Conservation (phyloP, 35 echinoderm and acorn worm genomes). For the Hemicentrotus pulcherrimus region DNA sequence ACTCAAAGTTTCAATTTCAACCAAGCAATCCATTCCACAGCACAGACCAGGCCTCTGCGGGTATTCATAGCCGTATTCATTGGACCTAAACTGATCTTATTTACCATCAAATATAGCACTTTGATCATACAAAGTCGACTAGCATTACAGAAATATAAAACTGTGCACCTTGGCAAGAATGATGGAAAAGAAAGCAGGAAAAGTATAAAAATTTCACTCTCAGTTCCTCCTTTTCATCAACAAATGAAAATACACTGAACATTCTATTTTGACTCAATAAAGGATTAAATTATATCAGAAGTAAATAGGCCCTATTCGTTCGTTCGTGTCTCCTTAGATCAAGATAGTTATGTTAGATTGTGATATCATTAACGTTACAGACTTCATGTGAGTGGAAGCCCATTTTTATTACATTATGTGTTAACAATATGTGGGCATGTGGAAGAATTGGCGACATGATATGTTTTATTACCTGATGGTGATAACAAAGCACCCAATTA, state of each 20-base stretch:
- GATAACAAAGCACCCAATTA: no score
- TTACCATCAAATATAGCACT: not conserved
- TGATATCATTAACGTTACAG: no score
- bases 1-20: slow-evolving; percentile 10
- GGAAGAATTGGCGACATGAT: no score
- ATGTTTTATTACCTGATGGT: no score
- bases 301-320: no score
- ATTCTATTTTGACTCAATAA: not conserved
- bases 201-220: not conserved
- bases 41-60: not conserved
- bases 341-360: no score
- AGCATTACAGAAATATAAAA: slow-evolving; percentile 5
- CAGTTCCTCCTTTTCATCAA: not conserved
- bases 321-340: no score
- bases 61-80: not conserved
- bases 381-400: no score
- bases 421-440: no score
- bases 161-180: not conserved
- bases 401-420: no score
- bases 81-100: not conserved
- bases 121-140: not conserved
- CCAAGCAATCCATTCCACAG: not conserved
- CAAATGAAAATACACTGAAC: not conserved
- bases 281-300: no score
- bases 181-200: not conserved